Evolutionary conservation across 2,113 vertebrate genomes (phyloP), one percentile per base, ranked within the genome.

Genomic region (Melanotaenia duboulayi): DNA sequence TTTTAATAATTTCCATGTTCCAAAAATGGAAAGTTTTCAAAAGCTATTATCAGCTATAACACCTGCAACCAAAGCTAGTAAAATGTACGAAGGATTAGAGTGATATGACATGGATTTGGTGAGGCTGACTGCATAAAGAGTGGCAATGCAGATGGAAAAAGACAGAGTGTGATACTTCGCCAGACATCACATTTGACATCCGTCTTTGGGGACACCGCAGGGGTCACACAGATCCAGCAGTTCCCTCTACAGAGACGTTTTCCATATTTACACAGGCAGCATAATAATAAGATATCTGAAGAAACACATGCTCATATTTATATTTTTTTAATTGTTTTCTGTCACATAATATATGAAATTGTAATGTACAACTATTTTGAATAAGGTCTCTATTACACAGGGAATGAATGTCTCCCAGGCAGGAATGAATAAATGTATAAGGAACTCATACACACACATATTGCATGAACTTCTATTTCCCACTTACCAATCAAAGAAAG

Each of bases 71-170:
- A 40, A 56, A 44, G 44, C 49, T 32, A 60, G 65, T 4, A 19
- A 60, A 3, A 60, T 37, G 19, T 9, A 9, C 11, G 37, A 14
- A 4, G 12, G 59, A 65, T 23, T 22, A 46, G 14, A 66, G 22
- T 1, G 23, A 35, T 44, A 58, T 40, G 19, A 46, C 40, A 24
- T 35, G 52, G 11, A 40, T 23, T 48, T 64, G 37, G 19, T 57
- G 13, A 73, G 1, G 24, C 65, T 69, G 25, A n/a, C 46, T 57
- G 74, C 59, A 85, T 78, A 65, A 65, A 61, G 37, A 49, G 57
- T 40, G 49, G 50, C n/a, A 24, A 42, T 0, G 11, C 75, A 78
- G 76, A 87, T 84, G 75, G 78, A 71, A 20, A 40, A 52, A 72
- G 69, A 49, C 58, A 20, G 64, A 62, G 68, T 57, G 63, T n/a